These are phyloP conservation scores for Cloeon dipterum DNA, from an alignment of 2,888 invertebrate genomes.

Conservation along the genomic window DNA sequence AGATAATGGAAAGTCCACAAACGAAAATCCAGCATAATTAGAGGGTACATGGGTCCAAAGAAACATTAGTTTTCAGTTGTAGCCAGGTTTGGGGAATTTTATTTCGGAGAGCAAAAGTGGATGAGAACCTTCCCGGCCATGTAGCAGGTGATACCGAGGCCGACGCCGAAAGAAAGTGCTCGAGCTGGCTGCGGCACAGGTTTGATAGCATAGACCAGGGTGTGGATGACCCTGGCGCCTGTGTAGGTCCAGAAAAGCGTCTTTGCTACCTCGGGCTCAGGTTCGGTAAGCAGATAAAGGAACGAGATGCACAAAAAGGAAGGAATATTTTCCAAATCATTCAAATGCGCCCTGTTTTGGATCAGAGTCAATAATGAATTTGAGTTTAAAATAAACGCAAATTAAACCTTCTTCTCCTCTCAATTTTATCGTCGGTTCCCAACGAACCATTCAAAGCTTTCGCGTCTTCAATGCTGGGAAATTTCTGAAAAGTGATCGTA, in stretches of 20 bases:
- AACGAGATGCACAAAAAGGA: constrained; percentile 18
- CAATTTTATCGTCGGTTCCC: constrained; percentile 24
- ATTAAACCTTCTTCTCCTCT: constrained; percentile 23
- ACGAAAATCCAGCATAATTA: too few relatives aligned
- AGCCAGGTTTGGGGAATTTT: too few relatives aligned
- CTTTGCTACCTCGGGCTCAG: constrained; percentile 13
- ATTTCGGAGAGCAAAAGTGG: too few relatives aligned
- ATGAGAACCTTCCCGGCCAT: constrained; percentile 11
- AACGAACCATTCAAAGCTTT: constrained; percentile 14
- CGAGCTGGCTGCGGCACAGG: constrained; percentile 15
- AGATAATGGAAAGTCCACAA: too few relatives aligned
- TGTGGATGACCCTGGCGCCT: constrained; percentile 15
- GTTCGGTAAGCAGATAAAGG: constrained; percentile 16
- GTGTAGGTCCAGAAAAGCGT: constrained; percentile 17
- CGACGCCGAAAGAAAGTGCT: constrained; percentile 12
- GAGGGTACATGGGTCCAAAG: too few relatives aligned
- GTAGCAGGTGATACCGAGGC: constrained; percentile 12
- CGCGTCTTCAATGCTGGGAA: constrained; percentile 27
- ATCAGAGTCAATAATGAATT: neutral
- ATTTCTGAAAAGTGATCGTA: constrained; percentile 18
- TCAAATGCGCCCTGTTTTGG: constrained; percentile 35
- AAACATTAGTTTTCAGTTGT: too few relatives aligned
- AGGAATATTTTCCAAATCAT: constrained; percentile 48
- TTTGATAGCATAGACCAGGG: constrained; percentile 16
- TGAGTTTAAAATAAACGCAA: neutral